Evolutionary conservation across 2,113 vertebrate species (phyloP).

Genomic region (Smithornis capensis): DNA sequence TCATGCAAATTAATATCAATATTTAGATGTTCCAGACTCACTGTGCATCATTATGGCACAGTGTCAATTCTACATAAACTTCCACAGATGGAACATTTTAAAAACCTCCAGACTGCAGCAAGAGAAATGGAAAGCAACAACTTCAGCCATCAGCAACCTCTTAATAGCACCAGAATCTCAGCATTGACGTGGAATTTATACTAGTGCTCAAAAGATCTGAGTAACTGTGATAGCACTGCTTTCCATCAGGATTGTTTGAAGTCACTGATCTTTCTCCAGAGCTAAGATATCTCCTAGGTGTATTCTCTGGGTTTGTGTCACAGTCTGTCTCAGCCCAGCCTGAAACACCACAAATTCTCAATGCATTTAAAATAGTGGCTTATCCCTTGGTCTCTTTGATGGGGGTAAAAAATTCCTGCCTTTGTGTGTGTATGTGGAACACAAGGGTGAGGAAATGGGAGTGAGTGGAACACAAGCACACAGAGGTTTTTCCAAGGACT

Average conservation of each 20-base stretch:
- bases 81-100: constrained; percentile 31
- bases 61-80: neutral
- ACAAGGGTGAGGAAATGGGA: neutral
- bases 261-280: neutral
- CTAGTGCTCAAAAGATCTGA: neutral
- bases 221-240: neutral
- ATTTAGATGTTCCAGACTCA: neutral
- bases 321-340: neutral
- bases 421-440: neutral
- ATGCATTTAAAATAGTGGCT: neutral
- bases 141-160: neutral
- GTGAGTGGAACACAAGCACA: neutral
- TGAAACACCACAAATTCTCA: neutral
- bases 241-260: neutral
- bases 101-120: neutral
- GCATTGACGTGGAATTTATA: neutral
- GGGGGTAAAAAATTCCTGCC: neutral
- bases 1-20: neutral
- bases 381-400: neutral
- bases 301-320: neutral
- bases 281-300: neutral
- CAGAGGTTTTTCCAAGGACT: neutral
- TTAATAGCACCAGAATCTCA: neutral
- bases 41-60: neutral
- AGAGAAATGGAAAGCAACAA: constrained; percentile 1